Conservation (phyloP, 2,113 vertebrate species). For the Willisornis vidua region DNA sequence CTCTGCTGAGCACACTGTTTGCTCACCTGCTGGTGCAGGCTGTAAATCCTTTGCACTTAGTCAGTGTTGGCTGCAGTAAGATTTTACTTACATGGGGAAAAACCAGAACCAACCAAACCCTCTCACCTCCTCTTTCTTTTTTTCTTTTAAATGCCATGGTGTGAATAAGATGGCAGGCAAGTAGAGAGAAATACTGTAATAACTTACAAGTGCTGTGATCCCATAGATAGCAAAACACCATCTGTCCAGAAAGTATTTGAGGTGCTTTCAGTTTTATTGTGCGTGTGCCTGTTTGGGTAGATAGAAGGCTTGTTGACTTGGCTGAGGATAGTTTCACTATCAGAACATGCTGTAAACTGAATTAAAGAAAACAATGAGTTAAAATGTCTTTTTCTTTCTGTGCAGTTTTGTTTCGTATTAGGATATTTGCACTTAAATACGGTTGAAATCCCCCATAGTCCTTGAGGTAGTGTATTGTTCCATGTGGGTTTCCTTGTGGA, state of each 20-base stretch:
- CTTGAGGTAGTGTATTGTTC: not conserved
- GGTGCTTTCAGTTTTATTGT: constrained; percentile 12
- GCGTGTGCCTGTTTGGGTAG: not conserved
- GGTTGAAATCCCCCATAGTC: not conserved
- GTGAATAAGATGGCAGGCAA: not conserved
- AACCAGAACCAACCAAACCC: not conserved
- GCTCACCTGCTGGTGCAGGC: constrained; percentile 53
- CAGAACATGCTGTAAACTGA: not conserved
- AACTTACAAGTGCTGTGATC: not conserved
- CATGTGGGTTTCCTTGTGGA: not conserved
- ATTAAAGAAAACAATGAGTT: not conserved
- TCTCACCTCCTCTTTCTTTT: accelerated
- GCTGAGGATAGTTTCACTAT: not conserved
- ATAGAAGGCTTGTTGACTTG: not conserved
- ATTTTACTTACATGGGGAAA: not conserved
- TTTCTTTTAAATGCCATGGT: not conserved
- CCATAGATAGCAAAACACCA: not conserved
- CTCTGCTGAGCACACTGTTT: constrained; percentile 54
- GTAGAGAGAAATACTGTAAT: not conserved
- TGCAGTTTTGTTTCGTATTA: not conserved
- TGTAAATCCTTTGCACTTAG: constrained; percentile 62
- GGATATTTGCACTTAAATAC: not conserved
- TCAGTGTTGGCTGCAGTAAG: not conserved
- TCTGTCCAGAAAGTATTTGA: not conserved
- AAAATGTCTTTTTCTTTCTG: not conserved